Base-by-base conservation (phyloP, 2,888 invertebrate species). In the Nomada fucata region DNA sequence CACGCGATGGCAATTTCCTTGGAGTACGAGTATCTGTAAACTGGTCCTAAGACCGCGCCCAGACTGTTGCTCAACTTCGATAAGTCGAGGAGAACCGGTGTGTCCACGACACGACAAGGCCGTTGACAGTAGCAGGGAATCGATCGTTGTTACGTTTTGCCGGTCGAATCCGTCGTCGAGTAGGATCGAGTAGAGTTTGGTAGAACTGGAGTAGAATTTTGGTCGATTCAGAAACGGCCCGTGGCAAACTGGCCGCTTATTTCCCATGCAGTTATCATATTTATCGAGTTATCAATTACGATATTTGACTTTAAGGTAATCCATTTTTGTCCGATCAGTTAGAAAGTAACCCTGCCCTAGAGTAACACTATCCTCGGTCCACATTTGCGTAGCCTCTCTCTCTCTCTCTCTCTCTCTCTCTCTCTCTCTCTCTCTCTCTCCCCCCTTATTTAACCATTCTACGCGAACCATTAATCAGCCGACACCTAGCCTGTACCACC, bases 341-440 rank as follows among this genome's bases (percentile, higher is more conserved):
- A 23, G 53, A 75, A 79, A 70, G 84, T 76, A 79, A 68, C 80
- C 83, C 81, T 82, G 83, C 42, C 79, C 82, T 93, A 92, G 92
- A 92, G 87, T 92, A 93, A 93, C 91, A 89, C 92, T 90, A 92
- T 91, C 91, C 91, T 91, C 89, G 86, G 82, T 82, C 86, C 53
- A 64, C 47, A 60, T 44, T 57, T 29, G 4, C 70, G 20, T 44
- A 59, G 59, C 69, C 78, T 73, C 79, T 79, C 71, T 53, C 63
- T 29, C 47, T 1, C 23, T 23, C n/a, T n/a, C n/a, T n/a, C n/a
- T n/a, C n/a, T n/a, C n/a, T n/a, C n/a, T n/a, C n/a, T n/a, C n/a
- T n/a, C n/a, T n/a, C n/a, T n/a, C n/a, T n/a, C n/a, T n/a, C n/a
- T n/a, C n/a, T n/a, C n/a, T n/a, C n/a, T n/a, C n/a, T n/a, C n/a